Percentiles rank a stretch among this genome's conserved stretches.
Conservation (phyloP, 30 jellyfish, hydroid and myxozoan genomes). For the Aurelia aurita complex sp. Pacific region DNA sequence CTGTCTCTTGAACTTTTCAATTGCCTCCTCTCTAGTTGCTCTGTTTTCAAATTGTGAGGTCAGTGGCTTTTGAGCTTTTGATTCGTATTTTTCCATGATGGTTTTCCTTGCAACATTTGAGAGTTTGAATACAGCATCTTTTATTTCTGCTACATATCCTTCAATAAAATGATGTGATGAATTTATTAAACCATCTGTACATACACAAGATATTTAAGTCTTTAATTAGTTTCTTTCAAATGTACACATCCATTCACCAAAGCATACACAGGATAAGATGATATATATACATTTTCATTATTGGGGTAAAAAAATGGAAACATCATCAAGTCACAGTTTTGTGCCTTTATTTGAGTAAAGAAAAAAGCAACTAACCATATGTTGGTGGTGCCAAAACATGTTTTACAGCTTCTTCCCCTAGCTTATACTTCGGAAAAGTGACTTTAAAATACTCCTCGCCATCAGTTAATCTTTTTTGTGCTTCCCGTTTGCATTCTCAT, state of each 20-base stretch:
- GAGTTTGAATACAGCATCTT: neutral
- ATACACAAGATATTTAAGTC: too few species aligned
- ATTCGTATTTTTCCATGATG: neutral
- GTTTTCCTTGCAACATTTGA: neutral
- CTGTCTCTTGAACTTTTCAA: neutral
- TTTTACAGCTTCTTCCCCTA: slow-evolving; percentile 28
- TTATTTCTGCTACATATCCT: neutral
- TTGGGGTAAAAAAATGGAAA: neutral
- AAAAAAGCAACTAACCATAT: slow-evolving; percentile 5
- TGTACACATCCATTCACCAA: too few species aligned
- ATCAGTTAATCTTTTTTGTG: neutral
- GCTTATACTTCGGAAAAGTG: slow-evolving; percentile 29
- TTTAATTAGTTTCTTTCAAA: too few species aligned
- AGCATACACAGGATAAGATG: too few species aligned
- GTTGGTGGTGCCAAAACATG: slow-evolving; percentile 23
- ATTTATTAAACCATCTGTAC: too few species aligned
- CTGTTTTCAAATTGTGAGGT: slow-evolving; percentile 1
- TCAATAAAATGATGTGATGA: neutral
- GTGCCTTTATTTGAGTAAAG: neutral
- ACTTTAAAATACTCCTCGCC: slow-evolving; percentile 18
- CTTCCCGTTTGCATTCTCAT: slow-evolving; percentile 23
- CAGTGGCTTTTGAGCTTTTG: neutral
- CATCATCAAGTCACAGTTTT: neutral
- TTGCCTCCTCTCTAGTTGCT: neutral
- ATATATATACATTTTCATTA: too few species aligned